Percentiles rank a stretch among this genome's conserved stretches.
Evolutionary conservation across 2,113 vertebrate genomes (phyloP).

Genomic region (Numida meleagris): DNA sequence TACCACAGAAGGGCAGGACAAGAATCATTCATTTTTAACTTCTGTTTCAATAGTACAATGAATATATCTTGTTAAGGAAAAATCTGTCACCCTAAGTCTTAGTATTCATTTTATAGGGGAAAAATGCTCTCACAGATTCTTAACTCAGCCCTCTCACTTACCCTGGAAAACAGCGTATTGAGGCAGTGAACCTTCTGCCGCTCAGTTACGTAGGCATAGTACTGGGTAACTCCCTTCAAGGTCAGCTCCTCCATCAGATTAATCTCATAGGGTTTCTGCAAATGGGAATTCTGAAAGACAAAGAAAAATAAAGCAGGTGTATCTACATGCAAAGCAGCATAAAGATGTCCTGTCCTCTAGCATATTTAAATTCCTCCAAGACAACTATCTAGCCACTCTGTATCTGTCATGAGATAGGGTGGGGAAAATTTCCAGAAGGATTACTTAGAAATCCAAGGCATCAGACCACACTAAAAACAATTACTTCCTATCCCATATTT

Average conservation of each 20-base stretch:
- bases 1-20: neutral
- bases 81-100: neutral
- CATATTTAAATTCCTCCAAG: neutral
- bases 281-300: conserved; percentile 87
- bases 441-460: neutral
- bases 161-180: conserved; percentile 98
- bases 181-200: conserved; percentile 99
- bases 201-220: conserved; percentile 99
- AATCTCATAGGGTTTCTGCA: conserved; percentile 99
- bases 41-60: neutral
- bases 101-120: neutral
- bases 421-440: neutral
- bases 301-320: neutral
- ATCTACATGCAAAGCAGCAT: rapidly evolving
- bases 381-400: neutral
- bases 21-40: neutral
- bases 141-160: conserved; percentile 63
- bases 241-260: conserved; percentile 99
- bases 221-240: conserved; percentile 99
- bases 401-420: neutral
- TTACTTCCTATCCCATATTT: neutral
- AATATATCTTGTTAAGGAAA: neutral
- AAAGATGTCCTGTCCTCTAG: neutral
- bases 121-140: neutral
- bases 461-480: neutral